Conservation (phyloP, 2,888 invertebrate species). For the Nymphalis c-album region DNA sequence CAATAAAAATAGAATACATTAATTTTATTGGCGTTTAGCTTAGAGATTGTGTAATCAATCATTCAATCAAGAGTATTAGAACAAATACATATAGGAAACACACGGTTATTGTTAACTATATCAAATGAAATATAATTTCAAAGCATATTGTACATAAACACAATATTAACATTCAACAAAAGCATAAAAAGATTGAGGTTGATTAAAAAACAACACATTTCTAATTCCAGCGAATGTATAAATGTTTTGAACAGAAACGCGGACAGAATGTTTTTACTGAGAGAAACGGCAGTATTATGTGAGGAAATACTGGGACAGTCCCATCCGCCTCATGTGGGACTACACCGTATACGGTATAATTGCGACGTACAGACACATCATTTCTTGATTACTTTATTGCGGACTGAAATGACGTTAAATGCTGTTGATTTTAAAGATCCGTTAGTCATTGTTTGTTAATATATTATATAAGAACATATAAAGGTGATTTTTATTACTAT, state of each 20-base stretch:
- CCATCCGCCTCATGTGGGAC: conserved; percentile 48
- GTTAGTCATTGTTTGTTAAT: background rate
- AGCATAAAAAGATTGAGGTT: conserved; percentile 30
- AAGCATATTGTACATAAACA: background rate
- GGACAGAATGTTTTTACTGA: conserved; percentile 36
- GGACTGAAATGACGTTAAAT: conserved; percentile 8
- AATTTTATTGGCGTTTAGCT: no score
- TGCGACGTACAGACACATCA: conserved; percentile 27
- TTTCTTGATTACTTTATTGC: conserved; percentile 29
- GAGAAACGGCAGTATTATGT: conserved; percentile 43
- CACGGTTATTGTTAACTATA: no score
- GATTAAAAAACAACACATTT: conserved; percentile 38
- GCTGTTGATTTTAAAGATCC: conserved; percentile 5
- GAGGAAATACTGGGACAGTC: conserved; percentile 52
- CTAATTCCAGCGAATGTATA: conserved; percentile 33
- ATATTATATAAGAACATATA: background rate
- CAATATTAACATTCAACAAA: conserved; percentile 12
- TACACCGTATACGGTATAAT: conserved; percentile 40
- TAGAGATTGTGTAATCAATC: no score
- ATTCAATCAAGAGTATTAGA: no score
- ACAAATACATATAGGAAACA: background rate
- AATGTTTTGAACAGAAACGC: conserved; percentile 47
- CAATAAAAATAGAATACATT: no score
- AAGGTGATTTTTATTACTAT: no score
- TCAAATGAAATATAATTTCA: no score